Base-by-base conservation (phyloP, 2,888 invertebrate species). In the Agrotis exclamationis region DNA sequence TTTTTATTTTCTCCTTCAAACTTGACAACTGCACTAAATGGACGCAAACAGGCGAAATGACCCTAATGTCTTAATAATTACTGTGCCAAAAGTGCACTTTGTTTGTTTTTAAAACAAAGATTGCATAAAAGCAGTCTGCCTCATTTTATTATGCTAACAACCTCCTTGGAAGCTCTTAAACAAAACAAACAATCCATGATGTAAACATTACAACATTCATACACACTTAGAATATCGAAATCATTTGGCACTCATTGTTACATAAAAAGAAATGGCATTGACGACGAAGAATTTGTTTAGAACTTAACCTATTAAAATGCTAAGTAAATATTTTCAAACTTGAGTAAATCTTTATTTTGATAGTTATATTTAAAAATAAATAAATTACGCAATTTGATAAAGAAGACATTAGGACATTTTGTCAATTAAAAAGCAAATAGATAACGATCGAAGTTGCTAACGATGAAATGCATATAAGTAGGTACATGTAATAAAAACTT, bases 131-230 rank as follows among this genome's bases (percentile, higher is more conserved):
- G 39, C 39, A 24, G 3, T 57, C 3, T 5, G 18, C 2, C 48
- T 57, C 13, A 56, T 65, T 59, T 39, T 33, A 51, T 45, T 72
- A 58, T n/a, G 63, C 54, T 65, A 70, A 70, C 39, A 66, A 63
- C 22, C 53, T 56, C 20, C 28, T 72, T 51, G 54, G 64, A 58
- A 48, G 28, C 33, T 68, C 51, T 39, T 54, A 63, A 56, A 39
- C 1, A 77, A 81, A 81, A 78, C 74, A 80, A 80, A 81, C 63
- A 81, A 45, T 39, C 22, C 50, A 50, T 75, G 63, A 64, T 74
- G 63, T 66, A 74, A 81, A 78, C 24, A 80, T 78, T 80, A 69
- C 78, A 56, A 70, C 22, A 72, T 63, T n/a, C 39, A 39, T 39
- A 65, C 47, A 33, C 51, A 44, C 39, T 5, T 63, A 51, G 58